phyloP scores from a whole-genome alignment of 1,140 invertebrate genomes.

The Whitmania pigra region DNA sequence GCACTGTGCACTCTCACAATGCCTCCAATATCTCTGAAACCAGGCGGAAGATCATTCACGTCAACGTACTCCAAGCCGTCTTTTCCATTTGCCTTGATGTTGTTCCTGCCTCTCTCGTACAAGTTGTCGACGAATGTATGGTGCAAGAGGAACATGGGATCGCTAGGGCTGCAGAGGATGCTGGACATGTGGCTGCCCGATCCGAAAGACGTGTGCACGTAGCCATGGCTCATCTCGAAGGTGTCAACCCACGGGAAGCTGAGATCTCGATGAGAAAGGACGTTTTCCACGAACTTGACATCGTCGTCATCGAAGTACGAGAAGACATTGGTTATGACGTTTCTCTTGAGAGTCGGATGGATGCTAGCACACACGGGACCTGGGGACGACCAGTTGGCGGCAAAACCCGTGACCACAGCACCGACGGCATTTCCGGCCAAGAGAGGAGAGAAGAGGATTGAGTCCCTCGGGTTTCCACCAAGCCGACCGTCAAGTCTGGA shows the following conservation, averaged over 20 bases:
- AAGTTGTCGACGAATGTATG: conserved; percentile 2
- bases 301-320: conserved; percentile 9
- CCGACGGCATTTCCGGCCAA: conserved; percentile 22
- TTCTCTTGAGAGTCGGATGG: conserved; percentile 6
- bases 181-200: neutral
- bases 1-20: no score
- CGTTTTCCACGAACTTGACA: neutral
- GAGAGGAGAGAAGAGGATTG: conserved; percentile 30
- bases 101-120: neutral
- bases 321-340: conserved; percentile 13
- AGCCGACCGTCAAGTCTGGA: conserved; percentile 37
- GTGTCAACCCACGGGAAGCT: neutral
- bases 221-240: conserved; percentile 14
- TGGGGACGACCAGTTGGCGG: neutral
- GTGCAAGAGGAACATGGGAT: neutral
- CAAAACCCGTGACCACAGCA: neutral
- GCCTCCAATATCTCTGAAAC: no score
- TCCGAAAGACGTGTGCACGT: neutral
- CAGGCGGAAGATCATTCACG: neutral
- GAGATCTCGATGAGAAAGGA: neutral
- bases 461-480: conserved; percentile 34
- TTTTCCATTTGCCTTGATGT: neutral
- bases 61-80: neutral
- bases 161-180: neutral
- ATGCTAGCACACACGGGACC: neutral